Conservation (phyloP, 2,888 invertebrate species). For the Slavum lentiscoides region DNA sequence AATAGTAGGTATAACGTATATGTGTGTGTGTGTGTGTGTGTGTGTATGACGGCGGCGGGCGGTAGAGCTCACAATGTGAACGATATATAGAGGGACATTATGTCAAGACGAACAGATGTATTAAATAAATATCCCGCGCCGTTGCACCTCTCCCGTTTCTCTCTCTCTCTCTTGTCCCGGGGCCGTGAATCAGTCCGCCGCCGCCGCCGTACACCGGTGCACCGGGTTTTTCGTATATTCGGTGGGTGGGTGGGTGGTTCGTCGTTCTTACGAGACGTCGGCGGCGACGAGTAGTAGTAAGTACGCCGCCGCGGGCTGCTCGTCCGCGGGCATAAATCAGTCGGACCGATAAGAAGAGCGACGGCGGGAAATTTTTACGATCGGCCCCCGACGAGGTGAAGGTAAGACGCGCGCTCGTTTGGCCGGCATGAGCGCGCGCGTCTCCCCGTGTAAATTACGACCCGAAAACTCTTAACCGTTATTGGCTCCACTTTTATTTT, state of each 20-base stretch:
- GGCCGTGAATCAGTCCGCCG: constrained; percentile 30
- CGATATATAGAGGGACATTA: constrained; percentile 71
- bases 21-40: no score
- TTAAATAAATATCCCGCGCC: constrained; percentile 64
- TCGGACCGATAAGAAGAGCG: constrained; percentile 19
- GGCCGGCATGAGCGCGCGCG: not conserved
- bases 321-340: constrained; percentile 39
- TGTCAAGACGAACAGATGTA: constrained; percentile 68
- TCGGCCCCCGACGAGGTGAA: not conserved
- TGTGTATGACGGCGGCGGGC: constrained; percentile 28
- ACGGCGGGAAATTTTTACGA: constrained; percentile 45
- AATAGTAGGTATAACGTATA: constrained; percentile 26
- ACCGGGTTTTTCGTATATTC: not conserved
- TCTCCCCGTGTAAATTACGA: constrained; percentile 32
- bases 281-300: not conserved
- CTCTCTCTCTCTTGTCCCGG: constrained; percentile 20
- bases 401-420: not conserved
- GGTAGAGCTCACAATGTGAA: constrained; percentile 55
- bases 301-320: no score
- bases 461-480: constrained; percentile 40
- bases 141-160: constrained; percentile 20
- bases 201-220: not conserved
- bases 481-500: constrained; percentile 31
- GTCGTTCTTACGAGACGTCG: constrained; percentile 8
- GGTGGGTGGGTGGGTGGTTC: not conserved